phyloP scores from a whole-genome alignment of 53 echinoderm and acorn worm species.

The Echinometra lucunter region DNA sequence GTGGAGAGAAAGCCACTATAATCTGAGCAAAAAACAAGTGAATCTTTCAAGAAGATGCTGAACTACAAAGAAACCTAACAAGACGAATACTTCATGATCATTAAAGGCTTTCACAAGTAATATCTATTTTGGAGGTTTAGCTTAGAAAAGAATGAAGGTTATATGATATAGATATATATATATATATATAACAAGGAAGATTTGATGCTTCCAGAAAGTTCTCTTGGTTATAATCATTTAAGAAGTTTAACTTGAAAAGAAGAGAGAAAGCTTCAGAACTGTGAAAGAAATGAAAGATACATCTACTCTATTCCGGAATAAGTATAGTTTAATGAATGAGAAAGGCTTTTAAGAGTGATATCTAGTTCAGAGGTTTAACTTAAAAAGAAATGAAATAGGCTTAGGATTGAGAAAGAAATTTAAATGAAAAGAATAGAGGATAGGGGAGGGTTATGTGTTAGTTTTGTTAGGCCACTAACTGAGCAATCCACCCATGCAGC shows the following conservation, averaged over 20 bases:
- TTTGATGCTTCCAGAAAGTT: too few species aligned
- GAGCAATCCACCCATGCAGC: slow-evolving; percentile 95
- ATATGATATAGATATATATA: not conserved
- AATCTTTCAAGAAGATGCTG: too few species aligned
- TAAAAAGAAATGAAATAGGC: not conserved
- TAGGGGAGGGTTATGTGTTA: slow-evolving; percentile 29
- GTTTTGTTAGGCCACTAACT: slow-evolving; percentile 74
- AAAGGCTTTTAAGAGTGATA: not conserved
- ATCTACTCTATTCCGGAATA: not conserved
- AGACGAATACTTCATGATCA: not conserved
- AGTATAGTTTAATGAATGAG: not conserved
- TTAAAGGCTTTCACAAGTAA: not conserved
- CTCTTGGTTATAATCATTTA: not conserved
- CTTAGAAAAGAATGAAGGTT: not conserved
- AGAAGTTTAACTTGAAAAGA: not conserved
- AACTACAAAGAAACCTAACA: not conserved
- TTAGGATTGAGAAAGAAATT: slow-evolving; percentile 4
- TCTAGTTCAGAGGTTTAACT: not conserved
- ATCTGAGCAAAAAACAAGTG: too few species aligned
- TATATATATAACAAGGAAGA: too few species aligned
- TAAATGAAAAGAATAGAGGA: not conserved
- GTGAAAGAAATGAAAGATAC: not conserved
- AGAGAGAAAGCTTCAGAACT: not conserved
- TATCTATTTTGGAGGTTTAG: not conserved
- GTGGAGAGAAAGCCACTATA: too few species aligned